Evolutionary conservation across 2,113 vertebrate species (phyloP).

Genomic region (Rhynchopsitta pachyrhyncha): DNA sequence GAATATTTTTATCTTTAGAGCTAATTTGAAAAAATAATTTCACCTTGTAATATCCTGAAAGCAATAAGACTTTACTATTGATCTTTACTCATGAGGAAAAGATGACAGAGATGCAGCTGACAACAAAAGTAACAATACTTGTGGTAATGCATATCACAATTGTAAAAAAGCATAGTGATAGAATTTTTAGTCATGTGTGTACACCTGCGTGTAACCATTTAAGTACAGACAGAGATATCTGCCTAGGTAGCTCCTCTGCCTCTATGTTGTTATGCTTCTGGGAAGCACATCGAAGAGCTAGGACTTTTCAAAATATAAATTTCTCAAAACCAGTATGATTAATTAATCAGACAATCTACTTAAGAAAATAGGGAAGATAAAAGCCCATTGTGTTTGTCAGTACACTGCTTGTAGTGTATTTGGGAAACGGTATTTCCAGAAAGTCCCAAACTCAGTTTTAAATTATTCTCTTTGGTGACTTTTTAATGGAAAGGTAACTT

Average conservation of each 20-base stretch:
- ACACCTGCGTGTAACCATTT: background rate
- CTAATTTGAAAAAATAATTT: background rate
- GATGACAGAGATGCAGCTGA: background rate
- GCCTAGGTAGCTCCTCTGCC: background rate
- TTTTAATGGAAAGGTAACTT: conserved; percentile 63
- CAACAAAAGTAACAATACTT: background rate
- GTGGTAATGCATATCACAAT: background rate
- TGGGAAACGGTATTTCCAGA: conserved; percentile 11
- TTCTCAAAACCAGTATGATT: conserved; percentile 52
- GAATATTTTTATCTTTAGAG: background rate
- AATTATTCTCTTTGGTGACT: conserved; percentile 40
- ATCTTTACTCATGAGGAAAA: background rate
- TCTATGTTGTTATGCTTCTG: background rate
- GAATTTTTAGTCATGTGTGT: background rate
- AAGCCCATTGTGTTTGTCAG: background rate
- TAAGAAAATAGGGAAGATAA: background rate
- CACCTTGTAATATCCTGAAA: background rate
- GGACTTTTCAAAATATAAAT: background rate
- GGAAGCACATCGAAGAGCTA: background rate
- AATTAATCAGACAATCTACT: conserved; percentile 43
- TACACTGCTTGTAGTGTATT: background rate
- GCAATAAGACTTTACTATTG: background rate
- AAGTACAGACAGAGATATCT: background rate
- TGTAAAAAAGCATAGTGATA: background rate
- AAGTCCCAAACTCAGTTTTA: background rate